phyloP scores from a whole-genome alignment of 2,113 vertebrate genomes.

The Taxidea taxus region DNA sequence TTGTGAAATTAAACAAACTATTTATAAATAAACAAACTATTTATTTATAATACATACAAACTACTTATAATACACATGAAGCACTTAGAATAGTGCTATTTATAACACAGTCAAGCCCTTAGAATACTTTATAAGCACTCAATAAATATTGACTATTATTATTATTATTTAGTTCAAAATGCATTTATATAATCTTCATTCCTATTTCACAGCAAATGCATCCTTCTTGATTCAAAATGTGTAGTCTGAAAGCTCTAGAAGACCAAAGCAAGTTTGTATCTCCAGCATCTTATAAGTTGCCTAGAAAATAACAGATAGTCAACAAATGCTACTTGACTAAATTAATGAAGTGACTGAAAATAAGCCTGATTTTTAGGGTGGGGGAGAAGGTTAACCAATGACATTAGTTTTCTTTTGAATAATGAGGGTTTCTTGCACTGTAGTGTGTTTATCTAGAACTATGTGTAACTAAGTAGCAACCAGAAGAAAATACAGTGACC shows the following conservation, averaged over 20 bases:
- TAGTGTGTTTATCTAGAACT: not conserved
- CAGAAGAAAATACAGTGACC: conserved; percentile 21
- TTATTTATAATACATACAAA: too few species aligned
- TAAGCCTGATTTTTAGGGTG: not conserved
- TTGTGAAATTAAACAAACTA: not conserved
- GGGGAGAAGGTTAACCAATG: not conserved
- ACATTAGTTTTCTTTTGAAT: not conserved
- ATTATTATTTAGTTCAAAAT: not conserved
- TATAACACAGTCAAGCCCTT: too few species aligned
- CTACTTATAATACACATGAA: not conserved
- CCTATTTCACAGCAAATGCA: not conserved
- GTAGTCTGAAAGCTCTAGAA: not conserved
- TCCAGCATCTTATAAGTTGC: not conserved
- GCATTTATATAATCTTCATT: not conserved
- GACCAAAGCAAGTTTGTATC: not conserved
- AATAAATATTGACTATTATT: not conserved
- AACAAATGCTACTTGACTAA: not conserved
- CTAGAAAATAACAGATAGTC: not conserved
- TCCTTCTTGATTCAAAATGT: not conserved
- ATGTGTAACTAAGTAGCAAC: conserved; percentile 1
- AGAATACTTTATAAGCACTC: not conserved
- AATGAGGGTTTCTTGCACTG: not conserved
- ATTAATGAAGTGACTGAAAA: conserved; percentile 43
- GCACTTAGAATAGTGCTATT: not conserved
- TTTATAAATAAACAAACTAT: too few species aligned